These are phyloP conservation scores for Phalacrocorax aristotelis DNA, from an alignment of 2,113 vertebrate genomes.

Conservation along the genomic window DNA sequence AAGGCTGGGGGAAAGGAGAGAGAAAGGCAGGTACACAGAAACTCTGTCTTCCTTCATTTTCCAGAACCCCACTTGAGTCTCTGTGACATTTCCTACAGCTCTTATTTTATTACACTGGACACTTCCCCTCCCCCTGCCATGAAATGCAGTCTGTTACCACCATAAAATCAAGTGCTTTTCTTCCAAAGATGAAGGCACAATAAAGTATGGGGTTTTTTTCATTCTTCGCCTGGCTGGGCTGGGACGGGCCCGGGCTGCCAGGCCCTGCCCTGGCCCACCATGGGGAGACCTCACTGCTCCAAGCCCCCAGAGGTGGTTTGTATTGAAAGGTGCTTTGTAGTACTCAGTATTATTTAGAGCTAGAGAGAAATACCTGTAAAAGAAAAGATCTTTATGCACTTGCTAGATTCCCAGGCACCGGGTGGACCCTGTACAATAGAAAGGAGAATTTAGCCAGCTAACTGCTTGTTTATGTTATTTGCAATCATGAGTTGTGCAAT, in stretches of 20 bases:
- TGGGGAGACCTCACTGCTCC: fast-evolving
- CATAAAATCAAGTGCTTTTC: background rate
- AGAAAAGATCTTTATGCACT: background rate
- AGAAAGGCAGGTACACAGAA: fast-evolving
- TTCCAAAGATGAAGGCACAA: background rate
- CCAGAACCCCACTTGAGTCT: background rate
- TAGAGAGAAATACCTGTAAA: background rate
- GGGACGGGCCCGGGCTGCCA: too few species aligned
- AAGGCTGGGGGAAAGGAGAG: background rate
- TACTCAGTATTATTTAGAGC: background rate
- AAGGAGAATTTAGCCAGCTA: background rate
- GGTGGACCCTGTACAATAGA: background rate
- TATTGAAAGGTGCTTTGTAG: background rate
- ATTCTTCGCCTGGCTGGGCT: too few species aligned
- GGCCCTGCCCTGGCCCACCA: too few species aligned
- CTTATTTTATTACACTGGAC: background rate
- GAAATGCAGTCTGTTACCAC: background rate
- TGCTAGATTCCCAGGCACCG: background rate
- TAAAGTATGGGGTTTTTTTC: background rate
- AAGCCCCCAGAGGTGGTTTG: background rate
- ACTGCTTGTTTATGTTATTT: background rate
- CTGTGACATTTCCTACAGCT: background rate
- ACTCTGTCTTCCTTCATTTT: background rate
- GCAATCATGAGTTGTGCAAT: background rate
- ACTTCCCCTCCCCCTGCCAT: background rate